A percentile compares a stretch with the other conserved stretches of the same genome.
Conservation (phyloP, 53 echinoderm and acorn worm species). For the Antedon mediterranea region DNA sequence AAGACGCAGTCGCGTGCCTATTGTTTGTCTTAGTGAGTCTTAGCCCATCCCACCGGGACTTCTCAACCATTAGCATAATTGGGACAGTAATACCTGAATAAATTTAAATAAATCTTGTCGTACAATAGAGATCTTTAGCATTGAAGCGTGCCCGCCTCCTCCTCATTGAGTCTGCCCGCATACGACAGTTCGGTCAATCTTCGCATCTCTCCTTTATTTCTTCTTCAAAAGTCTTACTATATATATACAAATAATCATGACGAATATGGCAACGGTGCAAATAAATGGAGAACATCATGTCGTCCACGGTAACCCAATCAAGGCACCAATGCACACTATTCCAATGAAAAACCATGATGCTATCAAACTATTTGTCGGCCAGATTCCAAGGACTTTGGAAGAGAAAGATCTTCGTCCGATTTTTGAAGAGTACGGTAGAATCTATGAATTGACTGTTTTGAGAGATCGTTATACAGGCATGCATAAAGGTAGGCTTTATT, state of each 20-base stretch:
- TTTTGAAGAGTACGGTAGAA: conserved; percentile 84
- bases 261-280: conserved; percentile 97
- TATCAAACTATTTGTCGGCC: conserved; percentile 95
- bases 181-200: background rate
- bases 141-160: conserved; percentile 4
- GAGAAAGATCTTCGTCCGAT: conserved; percentile 94
- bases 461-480: conserved; percentile 92
- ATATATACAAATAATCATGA: conserved; percentile 53
- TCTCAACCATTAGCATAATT: conserved; percentile 14
- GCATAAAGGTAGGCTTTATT: conserved; percentile 64
- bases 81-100: conserved; percentile 23
- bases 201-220: conserved; percentile 7
- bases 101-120: background rate
- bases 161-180: conserved; percentile 15
- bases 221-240: background rate
- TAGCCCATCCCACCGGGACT: conserved; percentile 19
- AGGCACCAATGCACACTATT: conserved; percentile 81
- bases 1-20: background rate
- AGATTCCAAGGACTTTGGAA: conserved; percentile 90
- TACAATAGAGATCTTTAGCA: background rate
- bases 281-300: conserved; percentile 45
- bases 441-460: conserved; percentile 94
- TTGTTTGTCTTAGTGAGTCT: background rate
- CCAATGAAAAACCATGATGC: conserved; percentile 99
- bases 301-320: conserved; percentile 57